phyloP scores from a whole-genome alignment of 2,797 vertebrate species.

The Malacoraja senta region DNA sequence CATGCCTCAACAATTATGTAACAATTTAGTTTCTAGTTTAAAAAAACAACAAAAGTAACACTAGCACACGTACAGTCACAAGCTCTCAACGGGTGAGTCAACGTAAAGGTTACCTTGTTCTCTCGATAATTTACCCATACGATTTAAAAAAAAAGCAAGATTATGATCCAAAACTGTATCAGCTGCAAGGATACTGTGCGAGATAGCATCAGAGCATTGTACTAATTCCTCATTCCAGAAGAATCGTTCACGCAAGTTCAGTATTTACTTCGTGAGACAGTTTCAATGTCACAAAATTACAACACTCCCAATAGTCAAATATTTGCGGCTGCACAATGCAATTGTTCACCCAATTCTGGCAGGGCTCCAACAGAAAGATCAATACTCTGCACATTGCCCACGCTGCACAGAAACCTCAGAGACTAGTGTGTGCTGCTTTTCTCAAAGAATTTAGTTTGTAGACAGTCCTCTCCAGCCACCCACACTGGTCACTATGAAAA shows the following conservation, averaged over 20 bases:
- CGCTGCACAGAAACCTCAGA: background rate
- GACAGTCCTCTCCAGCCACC: background rate
- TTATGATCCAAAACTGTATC: background rate
- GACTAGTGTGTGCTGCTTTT: background rate
- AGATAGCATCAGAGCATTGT: background rate
- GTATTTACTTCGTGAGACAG: background rate
- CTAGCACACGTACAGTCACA: background rate
- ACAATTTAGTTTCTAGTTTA: background rate
- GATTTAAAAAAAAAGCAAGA: background rate
- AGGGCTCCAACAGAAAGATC: background rate
- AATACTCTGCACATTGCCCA: background rate
- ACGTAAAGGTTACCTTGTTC: background rate
- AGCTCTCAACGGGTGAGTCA: no score
- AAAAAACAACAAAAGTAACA: background rate
- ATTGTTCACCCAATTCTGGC: background rate
- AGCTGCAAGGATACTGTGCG: background rate
- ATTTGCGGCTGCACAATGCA: background rate
- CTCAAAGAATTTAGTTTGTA: constrained; percentile 18
- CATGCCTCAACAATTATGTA: background rate
- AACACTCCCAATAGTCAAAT: constrained; percentile 2
- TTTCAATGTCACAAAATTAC: background rate
- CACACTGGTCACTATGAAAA: background rate
- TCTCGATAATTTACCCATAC: background rate
- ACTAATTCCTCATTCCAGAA: background rate
- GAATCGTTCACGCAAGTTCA: background rate